Evolutionary conservation across 2,113 vertebrate species (phyloP), one percentile per base, ranked within the genome.

Genomic region (Symphodus melops): DNA sequence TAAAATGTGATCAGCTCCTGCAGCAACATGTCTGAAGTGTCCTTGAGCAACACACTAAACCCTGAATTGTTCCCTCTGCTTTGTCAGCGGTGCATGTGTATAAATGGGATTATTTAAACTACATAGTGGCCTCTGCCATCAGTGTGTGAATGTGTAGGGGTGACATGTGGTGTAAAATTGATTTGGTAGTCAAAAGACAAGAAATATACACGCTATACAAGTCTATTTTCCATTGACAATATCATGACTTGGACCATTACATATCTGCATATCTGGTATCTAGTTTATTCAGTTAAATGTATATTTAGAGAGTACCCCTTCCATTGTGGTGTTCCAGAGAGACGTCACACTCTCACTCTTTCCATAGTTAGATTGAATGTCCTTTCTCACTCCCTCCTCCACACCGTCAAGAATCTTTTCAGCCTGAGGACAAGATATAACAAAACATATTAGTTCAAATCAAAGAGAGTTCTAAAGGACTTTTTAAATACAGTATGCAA

Each of bases 271-370:
- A 49, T 25, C 11, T 60, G 23, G 48, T 19, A 3, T 3, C 13
- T 42, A 41, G 37, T 39, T n/a, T n/a, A 14, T 39, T 56, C 20
- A 20, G 25, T 48, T 17, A 20, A 19, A 33, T 8, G 19, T 23
- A 19, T 20, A 6, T 11, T 1, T 44, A 63, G 16, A 20, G n/a
- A 25, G 1, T 79, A 95, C 95, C 92, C 84, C n/a, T 0, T 54
- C 2, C 95, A 96, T 96, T 10, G 93, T 92, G 37, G 17, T 0
- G 2, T 94, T 3, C 94, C 94, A 95, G 5, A 94, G 9, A 0
- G 28, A 4, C 0, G 94, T 92, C 48, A 94, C 0, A 3, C 41
- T 11, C 0, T 77, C 0, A 0, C 53, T 12, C 0, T 0, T 0
- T 21, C 89, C 92, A 23, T 93, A 95, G 0, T 82, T 1, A 0